Conservation (phyloP, 1,140 invertebrate species). For the Drosophila arizonae region DNA sequence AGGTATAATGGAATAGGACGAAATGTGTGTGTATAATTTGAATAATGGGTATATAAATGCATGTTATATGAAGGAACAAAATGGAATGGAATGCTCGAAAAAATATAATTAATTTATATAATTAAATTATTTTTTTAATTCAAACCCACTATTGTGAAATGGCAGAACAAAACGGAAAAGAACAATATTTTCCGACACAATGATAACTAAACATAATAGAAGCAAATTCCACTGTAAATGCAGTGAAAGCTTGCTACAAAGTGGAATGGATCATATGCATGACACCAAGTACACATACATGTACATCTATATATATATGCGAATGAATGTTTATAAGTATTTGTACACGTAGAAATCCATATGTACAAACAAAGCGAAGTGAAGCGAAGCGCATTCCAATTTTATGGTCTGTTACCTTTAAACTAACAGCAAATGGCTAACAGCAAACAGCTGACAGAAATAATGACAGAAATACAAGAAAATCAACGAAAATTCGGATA, state of each 20-base stretch:
- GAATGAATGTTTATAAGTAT: background rate
- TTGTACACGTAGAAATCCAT: background rate
- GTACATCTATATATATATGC: background rate
- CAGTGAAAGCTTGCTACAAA: background rate
- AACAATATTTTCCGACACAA: background rate
- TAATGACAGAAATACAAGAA: background rate
- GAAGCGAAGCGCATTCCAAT: slow-evolving; percentile 1
- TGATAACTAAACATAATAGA: background rate
- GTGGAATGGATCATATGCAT: background rate
- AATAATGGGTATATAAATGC: background rate
- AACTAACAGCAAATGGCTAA: background rate
- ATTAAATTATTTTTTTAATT: background rate
- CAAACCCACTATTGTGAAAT: background rate
- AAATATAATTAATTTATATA: background rate
- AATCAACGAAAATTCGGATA: background rate
- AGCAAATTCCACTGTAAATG: too few relatives aligned
- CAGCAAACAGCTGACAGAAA: background rate
- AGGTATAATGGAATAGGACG: background rate
- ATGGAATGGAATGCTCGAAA: background rate
- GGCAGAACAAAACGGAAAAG: background rate
- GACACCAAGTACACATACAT: too few relatives aligned
- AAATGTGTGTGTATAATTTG: background rate
- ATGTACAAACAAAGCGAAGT: background rate
- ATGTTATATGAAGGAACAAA: background rate
- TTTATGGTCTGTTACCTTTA: slow-evolving; percentile 15